Conservation (phyloP, 1,140 invertebrate genomes). For the Macrosteles quadrilineatus region DNA sequence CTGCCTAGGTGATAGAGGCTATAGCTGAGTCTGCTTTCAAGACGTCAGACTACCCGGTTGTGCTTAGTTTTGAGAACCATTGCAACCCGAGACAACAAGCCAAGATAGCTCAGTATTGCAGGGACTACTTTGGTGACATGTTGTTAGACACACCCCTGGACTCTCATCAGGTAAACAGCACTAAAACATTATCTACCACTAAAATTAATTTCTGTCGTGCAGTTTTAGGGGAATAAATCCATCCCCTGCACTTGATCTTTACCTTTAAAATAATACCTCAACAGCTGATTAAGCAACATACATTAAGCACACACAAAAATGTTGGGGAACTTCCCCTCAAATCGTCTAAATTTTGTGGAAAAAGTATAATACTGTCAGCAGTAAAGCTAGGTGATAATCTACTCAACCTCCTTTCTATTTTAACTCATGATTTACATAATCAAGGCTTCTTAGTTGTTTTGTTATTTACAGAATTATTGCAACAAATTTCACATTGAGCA, state of each 20-base stretch:
- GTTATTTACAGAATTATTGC: too few relatives aligned
- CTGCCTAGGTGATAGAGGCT: constrained; percentile 90
- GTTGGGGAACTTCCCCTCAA: too few relatives aligned
- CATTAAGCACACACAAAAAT: too few relatives aligned
- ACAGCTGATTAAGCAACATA: too few relatives aligned
- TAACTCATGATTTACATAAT: too few relatives aligned
- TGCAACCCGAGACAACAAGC: constrained; percentile 94
- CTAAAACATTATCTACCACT: constrained; percentile 15
- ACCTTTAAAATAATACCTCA: too few relatives aligned
- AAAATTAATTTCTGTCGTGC: not conserved
- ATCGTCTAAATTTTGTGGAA: not conserved
- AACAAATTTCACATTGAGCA: too few relatives aligned
- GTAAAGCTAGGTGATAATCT: too few relatives aligned
- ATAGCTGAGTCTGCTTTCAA: constrained; percentile 98
- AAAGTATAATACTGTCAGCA: not conserved
- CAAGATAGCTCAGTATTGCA: constrained; percentile 97
- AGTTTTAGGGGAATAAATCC: too few relatives aligned
- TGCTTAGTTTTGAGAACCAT: constrained; percentile 98
- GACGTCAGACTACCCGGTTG: constrained; percentile 94
- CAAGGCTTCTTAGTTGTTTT: too few relatives aligned
- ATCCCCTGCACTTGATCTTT: not conserved
- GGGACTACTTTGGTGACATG: constrained; percentile 94
- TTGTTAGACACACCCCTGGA: constrained; percentile 88
- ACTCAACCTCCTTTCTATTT: too few relatives aligned
- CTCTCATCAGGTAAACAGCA: constrained; percentile 78